A percentile compares a stretch with the other conserved stretches of the same genome.
Evolutionary conservation across 2,888 invertebrate genomes (phyloP).

Genomic region (Volucella inflata): DNA sequence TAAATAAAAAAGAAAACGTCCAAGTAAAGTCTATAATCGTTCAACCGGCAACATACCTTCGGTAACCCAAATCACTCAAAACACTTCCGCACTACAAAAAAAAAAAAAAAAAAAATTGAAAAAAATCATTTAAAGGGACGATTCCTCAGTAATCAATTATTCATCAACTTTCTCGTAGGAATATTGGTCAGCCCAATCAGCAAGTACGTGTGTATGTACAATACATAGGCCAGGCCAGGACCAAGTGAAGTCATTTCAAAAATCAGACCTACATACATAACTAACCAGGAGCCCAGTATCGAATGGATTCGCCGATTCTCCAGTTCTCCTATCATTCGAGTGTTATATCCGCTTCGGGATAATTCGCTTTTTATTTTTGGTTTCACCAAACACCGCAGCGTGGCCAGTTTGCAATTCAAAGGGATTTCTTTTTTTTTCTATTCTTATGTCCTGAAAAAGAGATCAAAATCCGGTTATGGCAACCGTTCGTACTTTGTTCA

Average conservation of each 20-base stretch:
- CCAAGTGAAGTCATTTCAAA: constrained; percentile 42
- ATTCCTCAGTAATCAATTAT: constrained; percentile 70
- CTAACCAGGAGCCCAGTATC: constrained; percentile 24
- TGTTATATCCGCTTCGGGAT: constrained; percentile 72
- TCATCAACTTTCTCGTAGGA: constrained; percentile 65
- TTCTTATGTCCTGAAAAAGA: constrained; percentile 42
- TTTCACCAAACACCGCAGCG: constrained; percentile 70
- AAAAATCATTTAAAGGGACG: constrained; percentile 22
- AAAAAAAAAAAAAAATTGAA: not conserved
- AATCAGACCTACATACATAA: constrained; percentile 10
- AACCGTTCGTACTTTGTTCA: not conserved
- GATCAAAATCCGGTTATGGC: constrained; percentile 43
- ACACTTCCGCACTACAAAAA: constrained; percentile 57
- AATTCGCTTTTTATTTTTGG: constrained; percentile 72
- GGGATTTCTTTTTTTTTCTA: constrained; percentile 35
- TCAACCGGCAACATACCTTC: constrained; percentile 64
- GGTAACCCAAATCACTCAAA: constrained; percentile 72
- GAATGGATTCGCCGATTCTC: constrained; percentile 7
- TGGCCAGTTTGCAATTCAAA: constrained; percentile 69
- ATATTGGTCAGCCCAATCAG: constrained; percentile 57
- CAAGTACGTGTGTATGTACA: not conserved
- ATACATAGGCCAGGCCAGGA: too few species aligned
- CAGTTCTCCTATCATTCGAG: constrained; percentile 59
- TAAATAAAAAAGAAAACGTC: constrained; percentile 36
- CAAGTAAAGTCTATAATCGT: constrained; percentile 61